Base-by-base conservation (phyloP, 1,140 invertebrate genomes). In the Telenomus remus region DNA sequence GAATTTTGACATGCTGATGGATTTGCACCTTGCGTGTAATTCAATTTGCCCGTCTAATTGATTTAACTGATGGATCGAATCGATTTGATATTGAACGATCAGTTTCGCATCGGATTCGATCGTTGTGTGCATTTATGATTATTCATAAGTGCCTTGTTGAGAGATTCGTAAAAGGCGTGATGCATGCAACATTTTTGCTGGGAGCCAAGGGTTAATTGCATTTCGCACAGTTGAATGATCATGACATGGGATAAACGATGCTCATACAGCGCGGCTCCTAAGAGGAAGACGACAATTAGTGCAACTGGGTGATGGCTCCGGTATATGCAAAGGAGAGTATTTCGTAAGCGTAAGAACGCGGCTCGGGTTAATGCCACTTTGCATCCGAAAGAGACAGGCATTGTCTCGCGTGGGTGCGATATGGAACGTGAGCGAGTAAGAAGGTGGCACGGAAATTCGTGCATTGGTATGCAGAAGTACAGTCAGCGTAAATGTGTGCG, bases 221-320 rank as follows among this genome's bases (percentile, higher is more conserved):
- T 51, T 64, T 56, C 65, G 9, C 42, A 70, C 59, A 76, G 65
- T 76, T 42, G 65, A 76, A 70, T 47, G 60, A 76, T 63, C 49
- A 35, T 63, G 65, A 37, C 59, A 12, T 46, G 54, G 65, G 46
- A 60, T 71, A 66, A 76, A 47, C 54, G 8, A 56, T 15, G 56
- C 37, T 61, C 37, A 47, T 57, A 56, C 19, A 60, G 12, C 55
- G 14, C 55, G 47, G 46, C 43, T 46, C 54, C 48, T 19, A 56
- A 66, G 69, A 82, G 83, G 82, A 84, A 84, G 82, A 71, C 74
- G 80, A 82, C 83, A 82, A 84, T 84, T 84, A 84, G 80, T 72
- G 76, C 81, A 66, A 81, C 81, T 77, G 81, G 68, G 68, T 81
- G 82, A 81, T 77, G 78, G 71, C 74, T 79, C 70, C 47, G 59